Evolutionary conservation across 2,113 vertebrate species (phyloP), one percentile per base, ranked within the genome.

Genomic region (Sebastes schlegelii): DNA sequence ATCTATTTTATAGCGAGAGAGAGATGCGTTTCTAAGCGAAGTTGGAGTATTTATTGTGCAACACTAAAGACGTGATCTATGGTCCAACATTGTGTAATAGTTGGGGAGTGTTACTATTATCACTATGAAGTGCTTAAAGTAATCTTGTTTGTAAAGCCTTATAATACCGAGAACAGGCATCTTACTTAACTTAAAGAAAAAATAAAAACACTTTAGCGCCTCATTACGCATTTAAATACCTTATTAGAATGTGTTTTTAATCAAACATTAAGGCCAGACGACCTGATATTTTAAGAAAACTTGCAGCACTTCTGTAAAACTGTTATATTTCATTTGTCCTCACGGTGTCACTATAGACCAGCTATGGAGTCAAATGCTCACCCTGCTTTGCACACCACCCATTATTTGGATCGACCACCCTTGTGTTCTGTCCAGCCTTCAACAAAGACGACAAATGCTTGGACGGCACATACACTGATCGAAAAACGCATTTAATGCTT

Each of bases 331-430:
- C 0, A 16, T 60, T 52, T 9, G 8, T 1, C 84, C 92, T 88
- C 90, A 80, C 4, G 91, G 79, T 87, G 92, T 89, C 92, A 87
- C 79, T 91, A 55, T 78, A 70, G 78, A 86, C 91, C 87, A 80
- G 55, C n/a, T 13, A 23, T 58, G 52, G 14, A 72, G 14, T 52
- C 1, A 16, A 3, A 16, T 13, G 12, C 6, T 74, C 1, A 34
- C 10, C 0, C 5, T 21, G n/a, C 21, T 70, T 61, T 86, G 63
- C 67, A 77, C 73, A 81, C 46, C 63, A 67, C 68, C 78, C 83
- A 76, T 63, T 52, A 72, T 17, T 73, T 21, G n/a, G 8, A n/a
- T 51, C 0, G 6, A 23, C 78, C 51, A 34, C 0, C 11, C 55
- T 14, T 60, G n/a, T 23, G 14, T 3, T 73, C 42, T 17, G 1